Conservation (phyloP, 2,113 vertebrate genomes). For the Artemisiospiza belli region DNA sequence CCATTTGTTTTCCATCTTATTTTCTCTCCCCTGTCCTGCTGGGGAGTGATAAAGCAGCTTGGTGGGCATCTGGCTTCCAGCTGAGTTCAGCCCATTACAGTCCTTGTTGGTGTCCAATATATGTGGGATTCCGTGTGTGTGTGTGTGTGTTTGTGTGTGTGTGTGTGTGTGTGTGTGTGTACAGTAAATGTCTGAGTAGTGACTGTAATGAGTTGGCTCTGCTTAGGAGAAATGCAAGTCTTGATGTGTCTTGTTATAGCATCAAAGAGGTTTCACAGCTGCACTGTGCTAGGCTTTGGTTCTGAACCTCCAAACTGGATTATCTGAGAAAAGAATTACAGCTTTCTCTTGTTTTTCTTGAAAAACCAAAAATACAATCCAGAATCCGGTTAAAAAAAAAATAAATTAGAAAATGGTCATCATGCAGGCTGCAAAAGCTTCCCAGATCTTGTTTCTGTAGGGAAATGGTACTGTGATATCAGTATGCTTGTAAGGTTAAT, state of each 20-base stretch:
- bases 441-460: neutral
- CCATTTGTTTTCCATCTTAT: neutral
- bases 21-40: neutral
- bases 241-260: neutral
- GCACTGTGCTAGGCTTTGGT: neutral
- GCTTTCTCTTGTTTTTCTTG: neutral
- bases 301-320: neutral
- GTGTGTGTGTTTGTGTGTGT: neutral
- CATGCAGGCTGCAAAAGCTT: neutral
- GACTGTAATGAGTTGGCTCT: neutral
- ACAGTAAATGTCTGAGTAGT: neutral
- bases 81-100: neutral
- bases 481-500: neutral
- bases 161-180: neutral
- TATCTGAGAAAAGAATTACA: neutral
- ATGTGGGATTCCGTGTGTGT: neutral
- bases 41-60: neutral
- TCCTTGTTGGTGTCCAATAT: neutral
- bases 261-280: neutral
- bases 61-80: neutral
- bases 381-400: too few species aligned
- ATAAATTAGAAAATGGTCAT: neutral
- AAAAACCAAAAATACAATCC: neutral
- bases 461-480: neutral
- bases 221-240: neutral